Evolutionary conservation across 2,797 vertebrate species (phyloP).

Genomic region (Thunnus albacares): DNA sequence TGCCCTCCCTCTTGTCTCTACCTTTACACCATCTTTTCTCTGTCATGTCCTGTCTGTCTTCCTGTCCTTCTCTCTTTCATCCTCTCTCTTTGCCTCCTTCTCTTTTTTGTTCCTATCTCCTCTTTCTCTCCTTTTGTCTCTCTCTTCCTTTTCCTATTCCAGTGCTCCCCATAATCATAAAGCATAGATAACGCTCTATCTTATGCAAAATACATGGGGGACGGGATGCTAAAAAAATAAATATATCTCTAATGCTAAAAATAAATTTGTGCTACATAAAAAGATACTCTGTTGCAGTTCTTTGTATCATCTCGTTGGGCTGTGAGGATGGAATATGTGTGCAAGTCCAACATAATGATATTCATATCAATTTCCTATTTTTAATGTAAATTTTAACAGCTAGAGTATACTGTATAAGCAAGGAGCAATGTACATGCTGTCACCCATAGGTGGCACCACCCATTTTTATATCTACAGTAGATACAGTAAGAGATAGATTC

Average conservation of each 20-base stretch:
- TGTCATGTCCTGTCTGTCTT: neutral
- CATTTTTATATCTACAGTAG: slow-evolving; percentile 47
- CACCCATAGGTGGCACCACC: slow-evolving; percentile 72
- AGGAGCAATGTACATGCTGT: slow-evolving; percentile 33
- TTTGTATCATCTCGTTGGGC: slow-evolving; percentile 7
- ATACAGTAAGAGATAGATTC: slow-evolving; percentile 6
- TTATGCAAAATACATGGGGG: slow-evolving; percentile 64
- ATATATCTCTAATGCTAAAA: slow-evolving; percentile 60
- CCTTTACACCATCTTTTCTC: slow-evolving; percentile 6
- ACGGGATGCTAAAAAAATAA: slow-evolving; percentile 48
- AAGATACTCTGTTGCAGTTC: slow-evolving; percentile 15
- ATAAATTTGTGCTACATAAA: slow-evolving; percentile 58
- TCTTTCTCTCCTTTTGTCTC: slow-evolving; percentile 18
- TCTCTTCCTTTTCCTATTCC: slow-evolving; percentile 1
- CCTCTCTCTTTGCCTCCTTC: neutral
- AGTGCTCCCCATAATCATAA: slow-evolving; percentile 34
- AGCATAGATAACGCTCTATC: slow-evolving; percentile 49
- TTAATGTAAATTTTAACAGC: slow-evolving; percentile 21
- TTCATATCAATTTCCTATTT: neutral
- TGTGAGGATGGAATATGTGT: slow-evolving; percentile 3
- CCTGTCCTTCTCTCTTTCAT: slow-evolving; percentile 15
- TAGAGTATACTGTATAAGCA: neutral
- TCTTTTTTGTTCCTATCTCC: neutral
- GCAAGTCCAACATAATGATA: slow-evolving; percentile 9
- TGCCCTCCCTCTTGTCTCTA: slow-evolving; percentile 9